Evolutionary conservation across 2,113 vertebrate species (phyloP), one percentile per base, ranked within the genome.

Genomic region (Sclerurus mexicanus): DNA sequence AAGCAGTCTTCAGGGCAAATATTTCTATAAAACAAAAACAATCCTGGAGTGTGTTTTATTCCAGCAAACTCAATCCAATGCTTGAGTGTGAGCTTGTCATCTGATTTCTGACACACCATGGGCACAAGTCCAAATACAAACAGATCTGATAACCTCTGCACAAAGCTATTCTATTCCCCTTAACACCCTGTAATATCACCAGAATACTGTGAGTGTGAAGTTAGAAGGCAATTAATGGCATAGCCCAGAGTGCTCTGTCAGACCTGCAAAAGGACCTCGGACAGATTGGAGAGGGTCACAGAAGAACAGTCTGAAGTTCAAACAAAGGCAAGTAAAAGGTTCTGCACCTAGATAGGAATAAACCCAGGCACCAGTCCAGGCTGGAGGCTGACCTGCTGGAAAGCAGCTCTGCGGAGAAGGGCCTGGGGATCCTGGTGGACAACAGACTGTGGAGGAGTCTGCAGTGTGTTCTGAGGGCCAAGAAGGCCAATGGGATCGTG

Each of bases 71-170:
- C 33, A 14, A 31, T 35, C 49, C 0, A 3, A 31, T 55, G 21
- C 8, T 14, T 1, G 5, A 3, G 2, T 12, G 12, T 2, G 2
- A 60, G 8, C 63, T 25, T 37, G 27, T 31, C 44, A 30, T 19
- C 37, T 33, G 73, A 59, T 33, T 63, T 59, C 31, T 31, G 52
- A 78, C 23, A 64, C 0, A 4, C 56, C 56, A 37, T 2, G 35
- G 31, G 44, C 18, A 13, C 2, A 3, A 66, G 25, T 53, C 30
- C 52, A 60, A 31, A 56, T 15, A 49, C 35, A 25, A 49, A 40
- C 39, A 39, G 37, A 76, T 4, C 21, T 18, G 67, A 52, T 28
- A 46, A 83, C 9, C 12, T 30, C 37, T 74, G 37, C 30, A 28
- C 7, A 39, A 50, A 83, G 53, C 22, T 46, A 31, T 21, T 66